Conservation (phyloP, 2,888 invertebrate genomes). For the Drosophila picticornis region DNA sequence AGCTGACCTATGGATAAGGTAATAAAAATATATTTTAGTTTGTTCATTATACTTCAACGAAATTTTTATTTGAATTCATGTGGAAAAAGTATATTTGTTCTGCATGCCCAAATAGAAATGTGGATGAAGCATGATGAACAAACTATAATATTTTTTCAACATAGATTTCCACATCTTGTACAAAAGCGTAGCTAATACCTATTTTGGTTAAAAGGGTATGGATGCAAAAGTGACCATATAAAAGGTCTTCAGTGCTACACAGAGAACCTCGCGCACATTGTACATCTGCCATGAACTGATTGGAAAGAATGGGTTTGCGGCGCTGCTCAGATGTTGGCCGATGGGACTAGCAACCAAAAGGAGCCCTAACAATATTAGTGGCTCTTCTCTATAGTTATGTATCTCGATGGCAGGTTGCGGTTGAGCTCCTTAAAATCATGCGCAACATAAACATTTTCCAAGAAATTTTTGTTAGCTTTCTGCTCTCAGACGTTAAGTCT, state of each 20-base stretch:
- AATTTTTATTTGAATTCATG: background rate
- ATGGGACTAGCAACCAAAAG: constrained; percentile 18
- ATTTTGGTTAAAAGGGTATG: constrained; percentile 17
- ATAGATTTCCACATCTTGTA: background rate
- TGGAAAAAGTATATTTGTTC: background rate
- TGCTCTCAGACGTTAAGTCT: constrained; percentile 19
- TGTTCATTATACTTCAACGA: background rate
- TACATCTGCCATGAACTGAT: constrained; percentile 54
- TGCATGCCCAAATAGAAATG: background rate
- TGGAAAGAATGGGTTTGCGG: constrained; percentile 34
- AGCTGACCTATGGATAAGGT: constrained; percentile 13
- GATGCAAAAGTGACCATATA: constrained; percentile 61
- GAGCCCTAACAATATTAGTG: constrained; percentile 52
- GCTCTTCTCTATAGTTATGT: constrained; percentile 36
- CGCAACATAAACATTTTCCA: constrained; percentile 69
- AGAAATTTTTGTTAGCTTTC: constrained; percentile 54
- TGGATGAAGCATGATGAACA: background rate
- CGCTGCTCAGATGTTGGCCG: constrained; percentile 28
- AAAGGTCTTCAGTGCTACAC: constrained; percentile 39
- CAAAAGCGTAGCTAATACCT: background rate
- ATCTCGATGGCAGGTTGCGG: constrained; percentile 29
- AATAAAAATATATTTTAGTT: background rate
- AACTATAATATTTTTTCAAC: background rate
- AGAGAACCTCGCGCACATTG: constrained; percentile 25
- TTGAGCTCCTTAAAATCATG: constrained; percentile 54